Percentiles rank a stretch among this genome's conserved stretches.
Conservation (phyloP, 2,888 invertebrate species). For the Encarsia formosa region DNA sequence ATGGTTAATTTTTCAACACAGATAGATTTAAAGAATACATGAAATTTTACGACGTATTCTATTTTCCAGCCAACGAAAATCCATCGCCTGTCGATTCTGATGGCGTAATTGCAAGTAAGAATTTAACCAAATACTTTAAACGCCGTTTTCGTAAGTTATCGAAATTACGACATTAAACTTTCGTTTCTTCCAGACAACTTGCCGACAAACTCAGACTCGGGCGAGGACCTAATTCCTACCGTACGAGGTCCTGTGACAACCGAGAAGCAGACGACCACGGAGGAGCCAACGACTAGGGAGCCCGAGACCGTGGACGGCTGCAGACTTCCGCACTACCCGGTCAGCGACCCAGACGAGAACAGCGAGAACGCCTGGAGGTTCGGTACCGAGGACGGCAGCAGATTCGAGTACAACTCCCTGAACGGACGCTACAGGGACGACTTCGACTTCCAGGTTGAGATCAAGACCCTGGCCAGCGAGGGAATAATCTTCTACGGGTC, state of each 20-base stretch:
- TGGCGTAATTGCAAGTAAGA: too few relatives aligned
- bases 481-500: slow-evolving; percentile 84
- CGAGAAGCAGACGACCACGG: slow-evolving; percentile 43
- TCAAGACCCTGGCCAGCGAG: slow-evolving; percentile 72
- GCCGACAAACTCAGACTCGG: too few relatives aligned
- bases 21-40: slow-evolving; percentile 27
- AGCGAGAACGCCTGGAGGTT: slow-evolving; percentile 60
- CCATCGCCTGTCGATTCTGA: too few relatives aligned
- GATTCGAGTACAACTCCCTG: slow-evolving; percentile 65
- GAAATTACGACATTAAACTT: too few relatives aligned
- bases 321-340: slow-evolving; percentile 57
- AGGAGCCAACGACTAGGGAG: slow-evolving; percentile 34
- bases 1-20: neutral
- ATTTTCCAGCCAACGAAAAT: too few relatives aligned
- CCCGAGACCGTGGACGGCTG: slow-evolving; percentile 47
- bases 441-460: slow-evolving; percentile 72
- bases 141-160: too few relatives aligned
- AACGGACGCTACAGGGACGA: slow-evolving; percentile 60
- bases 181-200: too few relatives aligned
- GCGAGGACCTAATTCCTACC: too few relatives aligned
- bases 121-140: too few relatives aligned
- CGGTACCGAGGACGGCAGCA: slow-evolving; percentile 66
- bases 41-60: too few relatives aligned
- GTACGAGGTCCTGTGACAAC: slow-evolving; percentile 14
- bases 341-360: slow-evolving; percentile 52